Base-by-base conservation (phyloP, 1,140 invertebrate species). In the Megalopta genalis region DNA sequence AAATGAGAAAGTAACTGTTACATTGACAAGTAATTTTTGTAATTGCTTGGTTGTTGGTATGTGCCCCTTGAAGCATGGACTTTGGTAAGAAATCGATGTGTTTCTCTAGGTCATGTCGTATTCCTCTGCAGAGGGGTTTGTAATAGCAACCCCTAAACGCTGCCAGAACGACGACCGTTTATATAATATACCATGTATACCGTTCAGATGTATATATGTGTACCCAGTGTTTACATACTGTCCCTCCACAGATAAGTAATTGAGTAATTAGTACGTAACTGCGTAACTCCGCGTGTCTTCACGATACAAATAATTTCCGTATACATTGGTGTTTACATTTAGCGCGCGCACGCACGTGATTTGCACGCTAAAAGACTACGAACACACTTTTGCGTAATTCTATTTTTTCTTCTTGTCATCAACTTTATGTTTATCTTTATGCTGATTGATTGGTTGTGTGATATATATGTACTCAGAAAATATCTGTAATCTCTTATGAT, bases 81-180 rank as follows among this genome's bases (percentile, higher is more conserved):
- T 69, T 69, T 77, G 65, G 27, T 69, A 63, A 70, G 75, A 77
- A 77, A 77, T 77, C 75, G 27, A 77, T 77, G 42, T 39, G 66
- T 52, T 27, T 52, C 16, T 52, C 16, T 66, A 70, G 75, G 67
- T 63, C 67, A 49, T 32, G 67, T 63, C 67, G 37, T 32, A 14
- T 52, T 77, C 18, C 39, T 32, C 42, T 23, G 8, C 46, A 27
- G 14, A 39, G 39, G 18, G 42, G 46, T 67, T 46, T 12, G 10
- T 49, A 66, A 23, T 46, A 23, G 25, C 60, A 21, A 37, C n/a
- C 46, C 10, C 21, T 10, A 39, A 70, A 0, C 23, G 9, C n/a
- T 37, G 42, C 10, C 42, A 37, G 39, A 68, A 70, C 39, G 60
- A 49, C 18, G 16, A 8, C 57, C 42, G 25, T 39, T 62, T 49